These are phyloP conservation scores for Sinosuthora webbiana DNA, from an alignment of 2,113 vertebrate genomes.

Conservation along the genomic window DNA sequence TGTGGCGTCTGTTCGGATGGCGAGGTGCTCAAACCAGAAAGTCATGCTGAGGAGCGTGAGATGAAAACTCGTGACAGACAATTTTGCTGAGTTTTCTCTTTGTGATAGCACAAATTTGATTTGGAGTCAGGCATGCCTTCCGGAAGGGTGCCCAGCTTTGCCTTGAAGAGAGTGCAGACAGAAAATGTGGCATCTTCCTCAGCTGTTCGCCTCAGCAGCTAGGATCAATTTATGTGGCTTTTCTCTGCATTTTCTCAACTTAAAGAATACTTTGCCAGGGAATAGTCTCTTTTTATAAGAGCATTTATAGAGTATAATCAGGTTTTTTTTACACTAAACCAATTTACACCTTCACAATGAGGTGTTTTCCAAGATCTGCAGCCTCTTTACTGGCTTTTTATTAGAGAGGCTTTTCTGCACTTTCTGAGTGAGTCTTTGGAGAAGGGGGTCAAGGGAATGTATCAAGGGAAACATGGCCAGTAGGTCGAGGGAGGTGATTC, in stretches of 20 bases:
- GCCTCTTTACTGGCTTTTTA: background rate
- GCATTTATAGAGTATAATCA: background rate
- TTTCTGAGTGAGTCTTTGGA: background rate
- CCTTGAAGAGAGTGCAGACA: background rate
- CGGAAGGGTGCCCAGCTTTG: background rate
- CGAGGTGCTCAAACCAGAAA: background rate
- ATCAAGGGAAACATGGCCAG: background rate
- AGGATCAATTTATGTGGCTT: background rate
- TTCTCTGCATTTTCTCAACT: background rate
- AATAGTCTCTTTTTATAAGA: background rate
- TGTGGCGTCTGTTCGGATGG: background rate
- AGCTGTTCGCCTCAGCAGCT: background rate
- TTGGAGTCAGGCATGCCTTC: background rate
- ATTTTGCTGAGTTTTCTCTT: background rate
- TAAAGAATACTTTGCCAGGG: background rate
- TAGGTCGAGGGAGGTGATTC: background rate
- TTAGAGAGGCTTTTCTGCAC: background rate
- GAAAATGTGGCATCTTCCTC: background rate
- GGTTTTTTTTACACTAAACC: background rate
- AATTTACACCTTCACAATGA: background rate
- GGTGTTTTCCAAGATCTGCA: background rate
- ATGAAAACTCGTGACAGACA: background rate
- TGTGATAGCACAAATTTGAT: background rate
- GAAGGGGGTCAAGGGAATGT: background rate
- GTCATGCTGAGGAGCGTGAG: background rate